Evolutionary conservation across 2,888 invertebrate species (phyloP).

Genomic region (Embidobia sp.): DNA sequence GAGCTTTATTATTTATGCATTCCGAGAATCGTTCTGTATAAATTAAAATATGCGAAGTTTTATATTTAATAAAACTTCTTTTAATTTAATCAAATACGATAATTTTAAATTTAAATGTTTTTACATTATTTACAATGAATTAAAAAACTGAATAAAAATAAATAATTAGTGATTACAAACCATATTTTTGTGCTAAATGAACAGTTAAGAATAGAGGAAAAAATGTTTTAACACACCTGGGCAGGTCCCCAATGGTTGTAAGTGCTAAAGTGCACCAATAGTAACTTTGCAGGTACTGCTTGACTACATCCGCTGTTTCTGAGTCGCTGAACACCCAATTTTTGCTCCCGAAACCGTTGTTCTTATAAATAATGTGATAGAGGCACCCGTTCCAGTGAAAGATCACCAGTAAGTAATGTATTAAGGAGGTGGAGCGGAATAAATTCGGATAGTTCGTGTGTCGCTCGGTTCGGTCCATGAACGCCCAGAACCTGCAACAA

Average conservation of each 20-base stretch:
- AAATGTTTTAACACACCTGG: constrained; percentile 71
- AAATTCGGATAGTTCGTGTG: constrained; percentile 99
- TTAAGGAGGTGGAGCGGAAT: constrained; percentile 94
- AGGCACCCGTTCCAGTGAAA: constrained; percentile 99
- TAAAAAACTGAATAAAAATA: too few species aligned
- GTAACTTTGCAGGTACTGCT: constrained; percentile 98
- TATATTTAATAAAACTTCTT: too few species aligned
- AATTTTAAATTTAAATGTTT: too few species aligned
- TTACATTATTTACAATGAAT: too few species aligned
- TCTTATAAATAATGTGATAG: constrained; percentile 98
- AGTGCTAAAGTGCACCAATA: constrained; percentile 99
- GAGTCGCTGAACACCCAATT: constrained; percentile 95
- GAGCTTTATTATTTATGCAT: too few species aligned
- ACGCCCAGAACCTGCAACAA: constrained; percentile 91
- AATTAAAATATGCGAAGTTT: too few species aligned
- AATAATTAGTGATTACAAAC: too few species aligned
- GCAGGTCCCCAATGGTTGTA: constrained; percentile 92
- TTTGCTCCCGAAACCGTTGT: constrained; percentile 96
- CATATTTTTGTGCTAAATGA: too few species aligned
- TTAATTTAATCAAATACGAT: too few species aligned
- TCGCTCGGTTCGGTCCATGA: constrained; percentile 98
- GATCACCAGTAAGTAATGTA: constrained; percentile 98
- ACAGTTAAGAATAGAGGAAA: too few species aligned
- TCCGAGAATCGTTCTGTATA: too few species aligned
- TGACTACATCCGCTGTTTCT: constrained; percentile 93